These are phyloP conservation scores for Scomberomorus guttatus DNA, from an alignment of 2,797 vertebrate genomes.

Conservation along the genomic window DNA sequence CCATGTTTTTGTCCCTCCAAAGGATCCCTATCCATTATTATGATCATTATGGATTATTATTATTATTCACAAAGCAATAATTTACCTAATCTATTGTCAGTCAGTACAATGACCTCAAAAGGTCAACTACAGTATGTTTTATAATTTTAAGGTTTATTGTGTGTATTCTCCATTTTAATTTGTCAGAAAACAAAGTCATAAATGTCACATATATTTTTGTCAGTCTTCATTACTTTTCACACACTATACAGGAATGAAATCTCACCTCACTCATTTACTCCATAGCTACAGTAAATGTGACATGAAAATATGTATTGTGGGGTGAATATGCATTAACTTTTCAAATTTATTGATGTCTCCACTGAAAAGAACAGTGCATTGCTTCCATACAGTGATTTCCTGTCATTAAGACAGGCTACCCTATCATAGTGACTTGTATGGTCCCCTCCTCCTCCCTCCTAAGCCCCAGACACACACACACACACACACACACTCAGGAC, in stretches of 20 bases:
- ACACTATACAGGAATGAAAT: background rate
- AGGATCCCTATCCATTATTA: background rate
- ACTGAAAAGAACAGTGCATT: background rate
- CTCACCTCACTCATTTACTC: background rate
- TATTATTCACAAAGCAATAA: background rate
- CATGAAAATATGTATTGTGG: background rate
- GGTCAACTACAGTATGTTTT: background rate
- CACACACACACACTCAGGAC: no score
- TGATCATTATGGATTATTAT: no score
- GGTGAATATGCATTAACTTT: background rate
- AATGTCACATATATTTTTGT: background rate
- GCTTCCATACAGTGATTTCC: constrained; percentile 7
- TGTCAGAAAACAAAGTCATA: background rate
- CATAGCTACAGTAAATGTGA: background rate
- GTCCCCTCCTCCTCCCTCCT: constrained; percentile 13
- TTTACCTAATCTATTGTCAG: background rate
- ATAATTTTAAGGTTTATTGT: background rate
- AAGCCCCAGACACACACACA: constrained; percentile 20
- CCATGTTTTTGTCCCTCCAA: background rate
- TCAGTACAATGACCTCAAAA: background rate
- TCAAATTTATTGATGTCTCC: constrained; percentile 2
- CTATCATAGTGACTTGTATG: constrained; percentile 20
- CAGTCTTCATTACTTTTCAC: background rate
- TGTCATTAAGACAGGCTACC: constrained; percentile 30
- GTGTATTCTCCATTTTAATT: background rate